A percentile compares a stretch with the other conserved stretches of the same genome.
Conservation (phyloP, 2,888 invertebrate species). For the Heliconius ismenius region DNA sequence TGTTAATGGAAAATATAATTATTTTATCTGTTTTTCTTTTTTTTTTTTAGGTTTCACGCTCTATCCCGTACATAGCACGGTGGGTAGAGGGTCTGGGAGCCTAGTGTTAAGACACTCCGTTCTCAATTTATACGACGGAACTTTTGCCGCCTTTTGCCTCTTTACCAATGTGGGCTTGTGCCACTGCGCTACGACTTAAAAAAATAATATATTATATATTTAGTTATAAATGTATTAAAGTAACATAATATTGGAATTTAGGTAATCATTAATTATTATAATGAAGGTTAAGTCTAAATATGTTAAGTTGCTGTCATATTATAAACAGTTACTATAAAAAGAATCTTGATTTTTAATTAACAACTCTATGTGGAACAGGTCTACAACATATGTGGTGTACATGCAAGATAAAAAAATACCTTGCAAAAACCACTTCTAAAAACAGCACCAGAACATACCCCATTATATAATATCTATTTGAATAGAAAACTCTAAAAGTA, state of each 20-base stretch:
- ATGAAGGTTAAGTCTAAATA: background rate
- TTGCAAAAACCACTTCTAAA: background rate
- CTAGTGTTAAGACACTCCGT: too few relatives aligned
- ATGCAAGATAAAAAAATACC: background rate
- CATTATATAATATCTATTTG: constrained; percentile 11
- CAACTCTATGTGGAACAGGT: background rate
- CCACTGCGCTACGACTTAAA: too few relatives aligned
- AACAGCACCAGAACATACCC: constrained; percentile 2
- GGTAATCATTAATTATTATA: background rate
- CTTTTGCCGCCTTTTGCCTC: too few relatives aligned
- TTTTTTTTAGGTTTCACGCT: too few relatives aligned
- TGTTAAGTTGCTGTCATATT: background rate
- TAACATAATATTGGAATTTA: too few relatives aligned
- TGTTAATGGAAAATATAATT: constrained; percentile 24
- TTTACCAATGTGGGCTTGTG: too few relatives aligned
- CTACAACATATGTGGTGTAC: background rate
- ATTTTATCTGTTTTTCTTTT: background rate
- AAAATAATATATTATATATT: background rate
- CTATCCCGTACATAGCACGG: too few relatives aligned
- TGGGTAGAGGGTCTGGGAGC: too few relatives aligned
- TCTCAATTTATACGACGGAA: too few relatives aligned
- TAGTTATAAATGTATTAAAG: too few relatives aligned
- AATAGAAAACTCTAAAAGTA: constrained; percentile 19
- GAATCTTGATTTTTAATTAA: background rate
- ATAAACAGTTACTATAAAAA: background rate